Evolutionary conservation across 2,888 invertebrate genomes (phyloP), one percentile per base, ranked within the genome.

Genomic region (Microplitis deprimator): DNA sequence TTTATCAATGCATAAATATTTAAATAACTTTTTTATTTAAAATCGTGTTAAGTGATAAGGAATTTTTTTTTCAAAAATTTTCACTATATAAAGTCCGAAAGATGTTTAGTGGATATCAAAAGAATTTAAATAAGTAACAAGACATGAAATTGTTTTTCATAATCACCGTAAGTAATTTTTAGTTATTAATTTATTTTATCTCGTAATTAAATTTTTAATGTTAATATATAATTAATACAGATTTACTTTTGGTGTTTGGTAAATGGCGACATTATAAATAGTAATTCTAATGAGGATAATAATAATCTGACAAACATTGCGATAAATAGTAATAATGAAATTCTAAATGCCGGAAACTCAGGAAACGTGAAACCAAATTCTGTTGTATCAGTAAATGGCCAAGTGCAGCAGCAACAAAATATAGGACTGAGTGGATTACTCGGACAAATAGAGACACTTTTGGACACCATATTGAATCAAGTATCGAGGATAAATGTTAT

Each of bases 241-340:
- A 50, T 50, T 50, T 50, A 8, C 50, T 3, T 50, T 50, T 50
- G 50, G 50, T 13, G 50, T n/a, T 40, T 68, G 13, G 68, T 70
- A 1, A 62, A 75, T 73, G 80, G 80, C 2, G 80, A 79, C 68
- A 70, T 81, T 1, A 76, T 80, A 0, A 76, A 40, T 41, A 68
- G 69, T 17, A 59, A 72, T 50, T 38, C 68, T n/a, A 76, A 50
- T 20, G 40, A 29, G 17, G 61, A 61, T 8, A 41, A 40, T 13
- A 39, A 13, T 16, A 38, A 38, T 50, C 59, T 62, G 8, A 68
- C 17, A 59, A 65, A 70, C 40, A n/a, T 76, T 50, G 50, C 13
- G 5, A 50, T 50, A 50, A 50, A 50, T 50, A 50, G 13, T 13
- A 50, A 50, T 50, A 8, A 50, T 13, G 50, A 50, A 5, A 50